Evolutionary conservation across 2,888 invertebrate species (phyloP).

Genomic region (Hemistola chrysoprasaria): DNA sequence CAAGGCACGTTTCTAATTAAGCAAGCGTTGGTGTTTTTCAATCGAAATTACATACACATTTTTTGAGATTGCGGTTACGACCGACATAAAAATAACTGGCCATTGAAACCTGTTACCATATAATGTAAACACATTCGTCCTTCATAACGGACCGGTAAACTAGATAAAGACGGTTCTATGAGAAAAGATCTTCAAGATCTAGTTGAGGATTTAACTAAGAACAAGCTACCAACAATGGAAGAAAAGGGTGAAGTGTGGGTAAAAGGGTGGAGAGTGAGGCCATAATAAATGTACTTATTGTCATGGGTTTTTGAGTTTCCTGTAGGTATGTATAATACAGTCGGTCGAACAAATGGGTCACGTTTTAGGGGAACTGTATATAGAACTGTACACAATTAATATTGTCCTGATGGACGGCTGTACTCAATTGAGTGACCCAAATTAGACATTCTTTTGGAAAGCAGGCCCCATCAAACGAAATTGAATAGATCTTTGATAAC

Average conservation of each 20-base stretch:
- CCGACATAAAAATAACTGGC: constrained; percentile 19
- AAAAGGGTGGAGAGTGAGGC: constrained; percentile 32
- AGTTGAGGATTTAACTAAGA: constrained; percentile 47
- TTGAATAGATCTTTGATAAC: too few species aligned
- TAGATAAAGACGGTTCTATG: constrained; percentile 60
- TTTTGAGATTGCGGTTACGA: constrained; percentile 14
- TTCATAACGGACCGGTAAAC: constrained; percentile 49
- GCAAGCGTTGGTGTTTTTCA: constrained; percentile 15
- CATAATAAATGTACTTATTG: constrained; percentile 29
- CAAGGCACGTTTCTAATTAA: constrained; percentile 15
- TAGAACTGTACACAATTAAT: constrained; percentile 36
- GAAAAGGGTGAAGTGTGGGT: constrained; percentile 38
- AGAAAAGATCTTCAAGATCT: constrained; percentile 41
- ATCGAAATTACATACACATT: constrained; percentile 11
- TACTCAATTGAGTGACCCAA: constrained; percentile 34
- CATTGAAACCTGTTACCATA: constrained; percentile 44
- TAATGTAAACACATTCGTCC: constrained; percentile 37
- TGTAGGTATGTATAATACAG: too few species aligned
- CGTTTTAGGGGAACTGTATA: constrained; percentile 23
- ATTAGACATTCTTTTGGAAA: constrained; percentile 23
- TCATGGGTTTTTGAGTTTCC: constrained; percentile 17
- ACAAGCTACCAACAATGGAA: constrained; percentile 40
- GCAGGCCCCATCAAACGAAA: neutral
- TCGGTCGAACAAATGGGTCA: constrained; percentile 31
- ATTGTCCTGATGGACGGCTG: constrained; percentile 29